Percentiles rank a stretch among this genome's conserved stretches.
These are phyloP conservation scores for Mercenaria mercenaria DNA, from an alignment of 1,140 invertebrate species.

Conservation along the genomic window DNA sequence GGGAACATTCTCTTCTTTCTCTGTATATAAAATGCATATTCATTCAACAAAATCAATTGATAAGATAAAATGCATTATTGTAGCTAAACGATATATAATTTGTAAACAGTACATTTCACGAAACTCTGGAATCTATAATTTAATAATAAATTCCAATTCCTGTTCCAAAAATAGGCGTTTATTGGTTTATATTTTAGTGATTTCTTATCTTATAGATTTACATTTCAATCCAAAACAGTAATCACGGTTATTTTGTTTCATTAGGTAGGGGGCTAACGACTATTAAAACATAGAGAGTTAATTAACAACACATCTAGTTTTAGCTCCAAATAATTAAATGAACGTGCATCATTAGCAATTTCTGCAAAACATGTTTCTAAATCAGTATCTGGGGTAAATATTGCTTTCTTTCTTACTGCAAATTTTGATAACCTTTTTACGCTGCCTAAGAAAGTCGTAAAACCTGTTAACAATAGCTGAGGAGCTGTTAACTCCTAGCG, in stretches of 20 bases:
- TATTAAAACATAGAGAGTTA: not conserved
- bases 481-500: no score
- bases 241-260: conserved; percentile 1
- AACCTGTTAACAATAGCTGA: not conserved
- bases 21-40: no score
- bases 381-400: not conserved
- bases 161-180: not conserved
- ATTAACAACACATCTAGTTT: conserved; percentile 23
- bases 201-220: conserved; percentile 13
- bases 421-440: not conserved
- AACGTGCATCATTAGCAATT: conserved; percentile 3
- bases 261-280: not conserved
- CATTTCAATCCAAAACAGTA: not conserved
- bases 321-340: not conserved
- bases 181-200: conserved; percentile 8
- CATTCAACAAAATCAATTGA: no score
- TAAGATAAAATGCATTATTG: no score
- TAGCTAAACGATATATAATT: no score
- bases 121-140: not conserved
- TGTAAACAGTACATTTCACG: no score
- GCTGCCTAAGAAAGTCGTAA: not conserved
- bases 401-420: not conserved
- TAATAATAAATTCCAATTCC: not conserved
- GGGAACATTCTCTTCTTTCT: no score
- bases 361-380: not conserved